Evolutionary conservation across 2,113 vertebrate genomes (phyloP).

Genomic region (Cottus gobio): DNA sequence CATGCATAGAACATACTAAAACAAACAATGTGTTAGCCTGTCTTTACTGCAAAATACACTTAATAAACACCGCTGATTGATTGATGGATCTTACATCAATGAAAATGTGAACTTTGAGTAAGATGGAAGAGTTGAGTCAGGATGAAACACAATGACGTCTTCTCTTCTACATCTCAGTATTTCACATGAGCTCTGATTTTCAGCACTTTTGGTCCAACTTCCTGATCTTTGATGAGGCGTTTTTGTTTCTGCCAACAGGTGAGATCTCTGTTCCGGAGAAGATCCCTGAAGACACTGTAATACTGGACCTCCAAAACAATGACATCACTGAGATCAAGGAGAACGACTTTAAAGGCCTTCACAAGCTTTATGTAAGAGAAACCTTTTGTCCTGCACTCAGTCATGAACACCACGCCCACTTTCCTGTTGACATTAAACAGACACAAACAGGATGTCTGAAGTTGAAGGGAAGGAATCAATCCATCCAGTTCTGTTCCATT

Average conservation of each 20-base stretch:
- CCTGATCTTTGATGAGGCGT: slow-evolving; percentile 5
- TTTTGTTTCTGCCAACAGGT: slow-evolving; percentile 81
- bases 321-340: slow-evolving; percentile 97
- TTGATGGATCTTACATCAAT: neutral
- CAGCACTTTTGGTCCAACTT: neutral
- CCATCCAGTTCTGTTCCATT: neutral
- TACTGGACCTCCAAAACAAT: slow-evolving; percentile 98
- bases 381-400: neutral
- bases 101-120: neutral
- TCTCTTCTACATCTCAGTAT: neutral
- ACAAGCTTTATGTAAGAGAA: slow-evolving; percentile 87
- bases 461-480: neutral
- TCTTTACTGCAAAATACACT: no score
- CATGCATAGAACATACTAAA: no score
- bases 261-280: slow-evolving; percentile 90
- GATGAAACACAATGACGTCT: neutral
- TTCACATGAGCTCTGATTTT: neutral
- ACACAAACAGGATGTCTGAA: neutral
- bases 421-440: neutral
- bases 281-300: slow-evolving; percentile 90
- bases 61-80: neutral
- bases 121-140: no score
- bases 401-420: no score
- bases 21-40: no score
- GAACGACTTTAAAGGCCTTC: slow-evolving; percentile 92